These are phyloP conservation scores for Acipenser transmontanus DNA, from an alignment of 2,797 vertebrate genomes.

Conservation along the genomic window DNA sequence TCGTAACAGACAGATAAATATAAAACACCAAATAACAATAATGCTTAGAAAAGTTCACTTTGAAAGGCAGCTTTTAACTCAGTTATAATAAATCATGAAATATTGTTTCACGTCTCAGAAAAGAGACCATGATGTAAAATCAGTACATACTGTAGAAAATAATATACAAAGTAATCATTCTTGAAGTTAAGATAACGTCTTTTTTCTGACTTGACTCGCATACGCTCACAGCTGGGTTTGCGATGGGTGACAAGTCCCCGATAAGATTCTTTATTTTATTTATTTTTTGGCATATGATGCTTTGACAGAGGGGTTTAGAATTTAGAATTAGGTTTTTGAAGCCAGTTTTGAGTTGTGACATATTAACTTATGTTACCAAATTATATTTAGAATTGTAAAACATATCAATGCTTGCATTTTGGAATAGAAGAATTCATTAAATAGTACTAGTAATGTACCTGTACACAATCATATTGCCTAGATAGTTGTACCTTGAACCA, in stretches of 20 bases:
- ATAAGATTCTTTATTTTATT: constrained; percentile 33
- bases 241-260: constrained; percentile 50
- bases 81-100: constrained; percentile 31
- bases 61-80: no score
- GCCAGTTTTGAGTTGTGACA: no score
- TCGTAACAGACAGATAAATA: no score
- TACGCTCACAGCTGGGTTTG: constrained; percentile 43
- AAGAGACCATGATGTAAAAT: constrained; percentile 29
- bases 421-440: no score
- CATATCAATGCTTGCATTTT: no score
- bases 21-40: no score
- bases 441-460: no score
- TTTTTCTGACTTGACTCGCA: constrained; percentile 28
- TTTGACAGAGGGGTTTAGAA: constrained; percentile 60
- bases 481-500: no score
- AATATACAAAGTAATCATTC: constrained; percentile 32
- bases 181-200: constrained; percentile 30
- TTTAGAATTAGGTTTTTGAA: background rate
- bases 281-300: constrained; percentile 53
- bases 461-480: no score
- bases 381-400: no score
- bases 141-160: constrained; percentile 18
- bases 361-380: no score
- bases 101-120: constrained; percentile 31
- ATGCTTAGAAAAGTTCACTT: no score